phyloP scores from a whole-genome alignment of 2,113 vertebrate species.

The Bujurquina vittata region DNA sequence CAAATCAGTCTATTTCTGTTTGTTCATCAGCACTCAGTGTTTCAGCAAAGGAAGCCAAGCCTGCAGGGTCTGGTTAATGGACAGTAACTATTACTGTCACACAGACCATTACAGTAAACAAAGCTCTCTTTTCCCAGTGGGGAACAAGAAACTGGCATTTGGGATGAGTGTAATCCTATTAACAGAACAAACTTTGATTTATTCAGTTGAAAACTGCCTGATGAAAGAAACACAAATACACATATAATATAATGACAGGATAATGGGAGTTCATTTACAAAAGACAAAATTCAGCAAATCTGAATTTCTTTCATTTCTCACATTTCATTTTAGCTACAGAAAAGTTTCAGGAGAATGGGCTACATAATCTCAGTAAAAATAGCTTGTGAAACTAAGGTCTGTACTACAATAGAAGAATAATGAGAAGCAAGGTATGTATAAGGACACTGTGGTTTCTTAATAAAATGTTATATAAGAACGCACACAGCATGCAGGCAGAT shows the following conservation, averaged over 20 bases:
- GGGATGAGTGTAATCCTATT: background rate
- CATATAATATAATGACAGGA: background rate
- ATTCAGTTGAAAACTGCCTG: slow-evolving; percentile 17
- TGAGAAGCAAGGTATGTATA: background rate
- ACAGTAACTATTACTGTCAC: slow-evolving; percentile 56
- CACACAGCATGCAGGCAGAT: background rate
- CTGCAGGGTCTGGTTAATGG: slow-evolving; percentile 48
- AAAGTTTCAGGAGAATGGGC: background rate
- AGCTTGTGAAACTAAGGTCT: background rate
- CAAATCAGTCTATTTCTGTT: slow-evolving; percentile 20
- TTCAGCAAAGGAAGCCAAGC: slow-evolving; percentile 2
- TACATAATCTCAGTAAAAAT: background rate
- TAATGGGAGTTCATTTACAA: background rate
- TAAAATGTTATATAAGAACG: background rate
- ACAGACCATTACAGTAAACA: slow-evolving; percentile 54
- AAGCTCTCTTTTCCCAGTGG: slow-evolving; percentile 5
- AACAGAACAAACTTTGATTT: slow-evolving; percentile 36
- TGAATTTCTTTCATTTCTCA: background rate
- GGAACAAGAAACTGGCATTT: slow-evolving; percentile 11
- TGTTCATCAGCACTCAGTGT: slow-evolving; percentile 14
- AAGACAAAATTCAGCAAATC: slow-evolving; percentile 18
- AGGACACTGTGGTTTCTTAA: background rate
- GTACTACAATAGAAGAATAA: background rate
- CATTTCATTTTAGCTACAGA: background rate
- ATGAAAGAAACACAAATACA: background rate